Base-by-base conservation (phyloP, 2,797 vertebrate species). In the Nyctalus aviator region DNA sequence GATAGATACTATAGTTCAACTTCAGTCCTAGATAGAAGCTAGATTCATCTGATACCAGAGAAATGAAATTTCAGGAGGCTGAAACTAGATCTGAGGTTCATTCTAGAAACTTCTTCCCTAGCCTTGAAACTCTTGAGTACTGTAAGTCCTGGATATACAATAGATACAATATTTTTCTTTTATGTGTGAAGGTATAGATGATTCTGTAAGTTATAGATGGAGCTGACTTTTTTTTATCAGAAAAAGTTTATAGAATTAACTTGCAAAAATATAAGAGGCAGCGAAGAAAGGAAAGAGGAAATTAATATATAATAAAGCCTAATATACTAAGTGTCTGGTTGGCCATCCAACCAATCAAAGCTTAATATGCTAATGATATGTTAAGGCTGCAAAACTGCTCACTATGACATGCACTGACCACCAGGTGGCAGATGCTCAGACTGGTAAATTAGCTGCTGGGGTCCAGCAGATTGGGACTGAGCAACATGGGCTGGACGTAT, bases 171-270 rank as follows among this genome's bases (percentile, higher is more conserved):
- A 37, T 73, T 87, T 93, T 81, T 79, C 37, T 87, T 85, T 83
- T 90, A 59, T 44, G 86, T 32, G 66, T 72, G 59, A 93, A 86
- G 23, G 25, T 85, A n/a, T 78, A 73, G 55, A 88, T 75, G 55
- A 91, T 50, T 93, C 77, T 88, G 94, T 44, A 91, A 11, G 77
- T 77, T 87, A 87, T 71, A 90, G 35, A 64, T 72, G 20, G 81
- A 81, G n/a, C 59, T 86, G 46, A 91, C 30, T 68, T 89, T 84
- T 32, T 48, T 87, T 2, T 27, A 86, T 14, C 66, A 76, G 79
- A 91, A 92, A 53, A 72, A 46, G 12, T 44, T 85, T 64, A 35
- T 32, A 77, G 48, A 85, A 78, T 87, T 35, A 81, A 32, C 69
- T 75, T 94, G 62, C 4, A 84, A 68, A 93, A 37, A 64, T 62